Evolutionary conservation across 2,113 vertebrate species (phyloP), one percentile per base, ranked within the genome.

Genomic region (Xenus cinereus): DNA sequence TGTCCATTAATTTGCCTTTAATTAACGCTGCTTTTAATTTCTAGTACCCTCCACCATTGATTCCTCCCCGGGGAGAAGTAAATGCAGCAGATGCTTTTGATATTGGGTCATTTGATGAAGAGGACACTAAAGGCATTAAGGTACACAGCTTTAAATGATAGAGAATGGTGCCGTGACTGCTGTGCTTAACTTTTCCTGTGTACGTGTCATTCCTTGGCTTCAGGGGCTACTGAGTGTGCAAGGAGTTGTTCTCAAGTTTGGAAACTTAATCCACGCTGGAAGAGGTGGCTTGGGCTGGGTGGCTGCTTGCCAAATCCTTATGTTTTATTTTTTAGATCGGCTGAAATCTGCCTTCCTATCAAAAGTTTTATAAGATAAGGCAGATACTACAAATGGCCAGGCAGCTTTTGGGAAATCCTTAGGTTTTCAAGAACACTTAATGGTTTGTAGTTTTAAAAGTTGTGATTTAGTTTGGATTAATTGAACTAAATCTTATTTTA

Each of bases 121-220:
- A 99, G 94, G 99, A 99, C 97, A 99, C 99, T 77, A 99, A 99
- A 97, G 99, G 99, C 97, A 99, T 99, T 96, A 99, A 99, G 99
- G 99, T 99, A 97, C 7, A 1, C 14, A 33, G 0, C 35, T 62
- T 41, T 20, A 62, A 53, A 9, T 2, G 50, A 5, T 6, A 3
- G 57, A 75, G 43, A 53, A 39, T 4, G 48, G 62, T 43, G 3
- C 21, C 27, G 77, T 24, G 67, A 1, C 22, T 53, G 56, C 82
- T 43, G 22, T 16, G 57, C 88, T 71, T 14, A 18, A 7, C 83
- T 62, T 74, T 6, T 17, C 37, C 0, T 5, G 54, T n/a, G 72
- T 57, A 23, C 18, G 0, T 74, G 64, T 62, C 53, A 8, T 68
- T 89, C 45, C 62, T 72, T 39, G 62, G 84, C 90, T 68, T 79